These are phyloP conservation scores for Eumaeus atala DNA, from an alignment of 1,140 invertebrate genomes.

Conservation along the genomic window DNA sequence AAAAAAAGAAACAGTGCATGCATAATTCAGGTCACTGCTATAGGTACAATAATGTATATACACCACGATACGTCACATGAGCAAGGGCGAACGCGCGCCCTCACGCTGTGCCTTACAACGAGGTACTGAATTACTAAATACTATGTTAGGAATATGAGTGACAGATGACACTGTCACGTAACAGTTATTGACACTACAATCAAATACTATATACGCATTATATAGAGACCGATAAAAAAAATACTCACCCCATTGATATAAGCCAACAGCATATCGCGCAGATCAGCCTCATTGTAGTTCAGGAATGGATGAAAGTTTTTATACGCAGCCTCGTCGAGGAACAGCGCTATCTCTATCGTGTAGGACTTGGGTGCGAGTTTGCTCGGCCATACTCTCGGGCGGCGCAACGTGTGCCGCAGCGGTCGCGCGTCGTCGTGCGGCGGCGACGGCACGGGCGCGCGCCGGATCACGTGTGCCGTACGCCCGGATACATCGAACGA, in stretches of 20 bases:
- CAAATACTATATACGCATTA: too few species aligned
- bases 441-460: conserved; percentile 60
- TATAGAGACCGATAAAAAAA: background rate
- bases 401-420: conserved; percentile 35
- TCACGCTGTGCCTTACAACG: too few species aligned
- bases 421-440: conserved; percentile 44
- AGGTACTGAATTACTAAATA: too few species aligned
- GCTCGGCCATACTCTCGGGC: conserved; percentile 37
- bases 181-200: too few species aligned
- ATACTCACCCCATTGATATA: conserved; percentile 82
- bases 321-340: conserved; percentile 83
- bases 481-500: conserved; percentile 37
- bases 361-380: conserved; percentile 59
- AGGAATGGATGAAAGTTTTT: conserved; percentile 81
- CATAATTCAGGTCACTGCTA: too few species aligned
- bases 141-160: too few species aligned
- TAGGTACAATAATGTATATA: too few species aligned
- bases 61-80: too few species aligned
- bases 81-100: too few species aligned
- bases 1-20: too few species aligned
- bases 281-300: conserved; percentile 76
- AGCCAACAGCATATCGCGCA: conserved; percentile 82
- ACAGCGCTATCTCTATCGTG: conserved; percentile 81
- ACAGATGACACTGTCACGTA: too few species aligned
- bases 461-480: conserved; percentile 75